Evolutionary conservation across 2,888 invertebrate genomes (phyloP), one percentile per base, ranked within the genome.

Genomic region (Venusia cambrica): DNA sequence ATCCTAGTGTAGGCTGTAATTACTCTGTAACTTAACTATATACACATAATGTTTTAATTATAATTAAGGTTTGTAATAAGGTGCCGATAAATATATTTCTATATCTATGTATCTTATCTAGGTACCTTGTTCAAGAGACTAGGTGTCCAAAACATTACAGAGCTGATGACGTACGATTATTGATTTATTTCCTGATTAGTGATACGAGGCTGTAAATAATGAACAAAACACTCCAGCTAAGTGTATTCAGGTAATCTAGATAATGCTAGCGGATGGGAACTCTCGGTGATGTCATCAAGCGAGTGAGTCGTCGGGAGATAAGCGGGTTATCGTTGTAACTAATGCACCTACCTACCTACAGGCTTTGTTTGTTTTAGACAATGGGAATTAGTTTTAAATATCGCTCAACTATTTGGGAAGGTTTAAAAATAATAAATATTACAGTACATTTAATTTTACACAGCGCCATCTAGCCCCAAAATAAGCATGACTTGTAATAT

Each of bases 261-360:
- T 36, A 37, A 35, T 38, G 27, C 17, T 26, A 26, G 24, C 30
- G 36, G 36, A 26, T 40, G 45, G 29, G 32, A 41, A 41, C 37
- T 55, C 48, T 48, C 32, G 36, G 57, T 78, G 73, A 77, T 62
- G 71, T 73, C 75, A 77, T 56, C 47, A 47, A 14, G 55, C 59
- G 59, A 65, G 51, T 59, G 61, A 67, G 63, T 67, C 63, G 61
- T 65, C 38, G 42, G 29, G 26, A 53, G 77, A 76, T 77, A 78
- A 73, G 59, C 38, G 25, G 10, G 30, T 26, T 44, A 39, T 30
- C 39, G 22, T 62, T 77, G 77, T 78, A 73, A 48, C 47, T 38
- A 59, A 57, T 56, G 55, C 57, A 62, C 67, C 68, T 71, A 43
- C n/a, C n/a, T n/a, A n/a, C n/a, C n/a, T 44, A 43, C 73, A 73